phyloP scores from a whole-genome alignment of 2,888 invertebrate species.

The Calliphora vomitoria region DNA sequence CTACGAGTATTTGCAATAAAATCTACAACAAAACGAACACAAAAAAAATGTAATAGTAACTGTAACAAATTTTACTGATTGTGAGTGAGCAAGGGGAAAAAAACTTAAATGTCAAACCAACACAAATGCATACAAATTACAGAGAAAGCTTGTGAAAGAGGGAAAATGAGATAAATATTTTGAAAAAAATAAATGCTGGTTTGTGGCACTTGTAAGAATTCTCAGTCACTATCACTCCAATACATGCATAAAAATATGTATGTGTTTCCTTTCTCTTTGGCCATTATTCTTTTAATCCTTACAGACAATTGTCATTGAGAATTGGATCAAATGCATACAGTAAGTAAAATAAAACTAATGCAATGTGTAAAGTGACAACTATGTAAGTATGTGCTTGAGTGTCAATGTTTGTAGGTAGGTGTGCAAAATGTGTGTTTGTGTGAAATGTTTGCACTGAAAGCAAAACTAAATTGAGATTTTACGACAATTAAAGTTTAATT shows the following conservation, averaged over 20 bases:
- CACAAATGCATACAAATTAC: slow-evolving; percentile 24
- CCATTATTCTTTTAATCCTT: slow-evolving; percentile 44
- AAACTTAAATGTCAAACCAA: slow-evolving; percentile 49
- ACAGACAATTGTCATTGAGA: slow-evolving; percentile 47
- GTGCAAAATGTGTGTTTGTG: background rate
- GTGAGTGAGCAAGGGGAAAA: background rate
- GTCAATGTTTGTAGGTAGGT: too few relatives aligned
- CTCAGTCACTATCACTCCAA: background rate
- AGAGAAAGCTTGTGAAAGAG: background rate
- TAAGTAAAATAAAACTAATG: too few relatives aligned
- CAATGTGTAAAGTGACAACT: background rate
- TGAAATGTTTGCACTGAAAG: slow-evolving; percentile 3
- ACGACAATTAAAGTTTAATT: slow-evolving; percentile 16
- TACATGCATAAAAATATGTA: background rate
- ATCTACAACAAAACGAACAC: slow-evolving; percentile 18
- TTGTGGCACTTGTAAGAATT: slow-evolving; percentile 24
- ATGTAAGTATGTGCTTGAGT: too few relatives aligned
- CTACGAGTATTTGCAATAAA: background rate
- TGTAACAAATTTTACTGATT: slow-evolving; percentile 41
- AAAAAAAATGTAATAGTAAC: background rate
- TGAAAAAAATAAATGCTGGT: background rate
- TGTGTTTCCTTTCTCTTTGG: slow-evolving; percentile 38
- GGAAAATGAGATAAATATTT: background rate
- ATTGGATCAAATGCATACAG: background rate
- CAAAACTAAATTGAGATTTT: slow-evolving; percentile 23